phyloP scores from a whole-genome alignment of 2,797 vertebrate genomes.

The Poeciliopsis turneri region DNA sequence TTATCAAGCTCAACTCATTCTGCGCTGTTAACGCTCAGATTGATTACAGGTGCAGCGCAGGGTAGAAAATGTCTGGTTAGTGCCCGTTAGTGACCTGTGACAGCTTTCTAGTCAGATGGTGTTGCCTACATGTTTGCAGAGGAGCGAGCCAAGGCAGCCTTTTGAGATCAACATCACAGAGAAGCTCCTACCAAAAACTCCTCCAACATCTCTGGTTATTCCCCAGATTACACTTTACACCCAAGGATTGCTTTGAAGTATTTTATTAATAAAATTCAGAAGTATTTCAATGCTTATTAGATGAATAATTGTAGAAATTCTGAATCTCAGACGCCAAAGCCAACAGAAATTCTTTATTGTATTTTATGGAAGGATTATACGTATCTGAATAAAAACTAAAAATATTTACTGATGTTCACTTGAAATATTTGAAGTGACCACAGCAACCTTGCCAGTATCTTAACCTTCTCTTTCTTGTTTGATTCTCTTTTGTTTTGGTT shows the following conservation, averaged over 20 bases:
- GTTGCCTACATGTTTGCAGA: slow-evolving; percentile 30
- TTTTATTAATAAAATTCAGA: neutral
- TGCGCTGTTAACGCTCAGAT: slow-evolving; percentile 10
- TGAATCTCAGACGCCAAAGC: slow-evolving; percentile 7
- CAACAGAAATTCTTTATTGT: neutral
- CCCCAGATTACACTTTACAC: neutral
- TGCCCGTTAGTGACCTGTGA: slow-evolving; percentile 11
- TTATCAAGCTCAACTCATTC: neutral
- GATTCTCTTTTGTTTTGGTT: neutral
- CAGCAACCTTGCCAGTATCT: neutral
- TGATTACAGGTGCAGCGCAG: neutral
- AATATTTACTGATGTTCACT: neutral
- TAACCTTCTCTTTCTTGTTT: neutral
- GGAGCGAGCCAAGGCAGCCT: slow-evolving; percentile 16
- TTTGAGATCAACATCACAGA: slow-evolving; percentile 24
- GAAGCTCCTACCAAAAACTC: slow-evolving; percentile 14
- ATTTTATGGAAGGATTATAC: neutral
- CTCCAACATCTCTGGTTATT: neutral
- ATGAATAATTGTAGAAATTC: neutral
- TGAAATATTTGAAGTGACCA: neutral
- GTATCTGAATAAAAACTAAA: neutral
- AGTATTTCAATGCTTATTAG: neutral
- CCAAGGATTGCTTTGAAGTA: neutral
- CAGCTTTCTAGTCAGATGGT: slow-evolving; percentile 47
- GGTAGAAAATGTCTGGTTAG: neutral